These are phyloP conservation scores for Lepidocolaptes lacrymiger DNA, from an alignment of 2,797 vertebrate species.

Conservation along the genomic window DNA sequence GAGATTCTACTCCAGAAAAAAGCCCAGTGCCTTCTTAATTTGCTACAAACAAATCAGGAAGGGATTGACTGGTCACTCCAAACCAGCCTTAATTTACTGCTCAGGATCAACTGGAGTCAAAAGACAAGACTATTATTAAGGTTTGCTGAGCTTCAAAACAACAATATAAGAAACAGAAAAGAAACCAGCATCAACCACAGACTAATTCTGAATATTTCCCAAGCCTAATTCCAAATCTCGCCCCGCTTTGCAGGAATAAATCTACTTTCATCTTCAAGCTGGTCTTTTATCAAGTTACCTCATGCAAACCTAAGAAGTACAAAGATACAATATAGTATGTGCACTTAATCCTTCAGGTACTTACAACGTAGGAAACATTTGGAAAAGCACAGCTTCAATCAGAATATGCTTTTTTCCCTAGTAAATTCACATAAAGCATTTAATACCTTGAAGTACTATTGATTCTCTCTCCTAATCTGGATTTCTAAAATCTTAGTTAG, in stretches of 20 bases:
- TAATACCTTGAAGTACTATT: neutral
- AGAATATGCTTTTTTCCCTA: neutral
- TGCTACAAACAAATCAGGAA: neutral
- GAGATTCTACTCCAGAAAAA: neutral
- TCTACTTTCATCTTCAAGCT: neutral
- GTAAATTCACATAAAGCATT: neutral
- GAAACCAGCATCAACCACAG: neutral
- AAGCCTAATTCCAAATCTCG: neutral
- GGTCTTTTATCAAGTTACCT: neutral
- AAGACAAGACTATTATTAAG: neutral
- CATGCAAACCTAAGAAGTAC: neutral
- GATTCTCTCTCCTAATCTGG: neutral
- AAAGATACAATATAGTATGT: neutral
- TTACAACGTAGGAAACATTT: neutral
- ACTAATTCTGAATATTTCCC: neutral
- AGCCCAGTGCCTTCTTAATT: neutral
- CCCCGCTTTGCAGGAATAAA: neutral
- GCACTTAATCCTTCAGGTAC: neutral
- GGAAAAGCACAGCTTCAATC: fast-evolving
- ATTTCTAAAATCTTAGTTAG: neutral
- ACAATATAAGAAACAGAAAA: neutral
- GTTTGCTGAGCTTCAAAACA: neutral
- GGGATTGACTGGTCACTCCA: neutral
- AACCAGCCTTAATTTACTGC: neutral
- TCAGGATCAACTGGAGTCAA: neutral